Base-by-base conservation (phyloP, 2,888 invertebrate genomes). In the Patella depressa region DNA sequence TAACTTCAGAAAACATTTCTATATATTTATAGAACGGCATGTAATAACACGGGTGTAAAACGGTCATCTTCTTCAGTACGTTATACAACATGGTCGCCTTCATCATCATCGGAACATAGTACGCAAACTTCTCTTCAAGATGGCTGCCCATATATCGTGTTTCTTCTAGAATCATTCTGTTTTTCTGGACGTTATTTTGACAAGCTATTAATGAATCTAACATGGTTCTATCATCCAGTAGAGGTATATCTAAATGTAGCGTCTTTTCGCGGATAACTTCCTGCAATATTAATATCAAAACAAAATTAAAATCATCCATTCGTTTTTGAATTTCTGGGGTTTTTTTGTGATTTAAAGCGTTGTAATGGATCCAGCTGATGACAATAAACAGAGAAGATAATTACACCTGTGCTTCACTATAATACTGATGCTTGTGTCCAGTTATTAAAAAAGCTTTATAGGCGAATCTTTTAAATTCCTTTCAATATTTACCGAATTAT, bases 171-270 rank as follows among this genome's bases (percentile, higher is more conserved):
- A 90, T 89, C 75, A 84, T 83, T 65, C 84, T 80, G 82, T 89
- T 89, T 53, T 84, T 84, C 74, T 87, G 84, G 9, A 90, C 85
- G 65, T 88, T 88, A 34, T 87, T 83, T 82, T 89, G 89, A 79
- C 90, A 90, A 19, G 82, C 84, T 53, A 88, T 81, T 53, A 91
- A 85, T 0, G 88, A 86, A 54, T 89, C 87, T 57, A 90, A 84
- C 89, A 91, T 89, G 1, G 88, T 88, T 78, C 85, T 85, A 79
- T 91, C 91, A 19, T 89, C 88, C 76, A 91, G 84, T n/a, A 91
- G 80, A 0, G 90, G 88, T 1, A 85, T 86, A 72, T 84, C 85
- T 12, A 89, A 81, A 75, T 86, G 87, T 69, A 90, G 81, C 4
- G 89, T 89, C 83, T 90, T 90, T 79, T 89, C 87, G 73, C 90